These are phyloP conservation scores for Oophaga sylvatica DNA, from an alignment of 2,797 vertebrate genomes.

Conservation along the genomic window DNA sequence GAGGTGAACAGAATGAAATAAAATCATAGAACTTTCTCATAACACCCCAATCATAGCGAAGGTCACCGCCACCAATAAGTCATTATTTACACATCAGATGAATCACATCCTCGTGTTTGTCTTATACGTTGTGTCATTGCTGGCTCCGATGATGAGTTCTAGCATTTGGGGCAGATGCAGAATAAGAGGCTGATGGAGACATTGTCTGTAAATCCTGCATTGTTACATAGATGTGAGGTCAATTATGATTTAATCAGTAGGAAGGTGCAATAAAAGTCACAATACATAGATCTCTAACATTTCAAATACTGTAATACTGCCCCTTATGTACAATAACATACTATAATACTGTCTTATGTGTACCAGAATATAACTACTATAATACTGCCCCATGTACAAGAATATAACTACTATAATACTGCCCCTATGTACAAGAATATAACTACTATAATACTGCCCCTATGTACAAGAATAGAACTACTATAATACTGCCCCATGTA, in stretches of 20 bases:
- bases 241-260: background rate
- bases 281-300: too few species aligned
- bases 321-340: background rate
- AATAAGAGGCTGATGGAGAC: background rate
- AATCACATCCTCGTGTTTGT: conserved; percentile 10
- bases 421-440: background rate
- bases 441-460: too few species aligned
- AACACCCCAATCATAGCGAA: background rate
- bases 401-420: conserved; percentile 6
- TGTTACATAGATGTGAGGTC: background rate
- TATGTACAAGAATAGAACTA: too few species aligned
- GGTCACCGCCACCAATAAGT: background rate
- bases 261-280: too few species aligned
- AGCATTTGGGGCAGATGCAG: background rate
- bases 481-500: too few species aligned
- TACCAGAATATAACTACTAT: conserved; percentile 8
- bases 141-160: background rate
- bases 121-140: conserved; percentile 8
- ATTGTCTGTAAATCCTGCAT: background rate
- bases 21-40: background rate
- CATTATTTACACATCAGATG: background rate
- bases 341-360: conserved; percentile 6
- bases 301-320: too few species aligned
- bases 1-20: background rate
- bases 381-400: conserved; percentile 8